Percentiles rank a stretch among this genome's conserved stretches.
Conservation (phyloP, 1,140 invertebrate species). For the Nebria ingens region DNA sequence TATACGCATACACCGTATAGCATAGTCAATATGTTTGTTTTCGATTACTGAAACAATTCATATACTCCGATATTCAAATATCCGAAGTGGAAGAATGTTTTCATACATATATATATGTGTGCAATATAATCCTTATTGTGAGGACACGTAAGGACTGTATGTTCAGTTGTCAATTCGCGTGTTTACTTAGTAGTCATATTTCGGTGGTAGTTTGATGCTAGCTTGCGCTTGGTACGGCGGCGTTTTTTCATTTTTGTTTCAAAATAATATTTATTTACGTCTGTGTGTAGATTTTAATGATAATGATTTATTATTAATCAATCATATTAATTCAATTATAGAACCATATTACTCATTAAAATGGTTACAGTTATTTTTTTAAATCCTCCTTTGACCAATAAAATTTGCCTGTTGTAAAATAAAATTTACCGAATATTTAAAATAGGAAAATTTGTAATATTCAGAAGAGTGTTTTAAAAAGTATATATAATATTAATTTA, state of each 20-base stretch:
- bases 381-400: too few relatives aligned
- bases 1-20: not conserved
- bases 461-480: too few relatives aligned
- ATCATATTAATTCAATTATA: too few relatives aligned
- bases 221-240: conserved; percentile 5
- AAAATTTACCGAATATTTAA: too few relatives aligned
- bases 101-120: not conserved
- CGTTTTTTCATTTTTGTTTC: conserved; percentile 1
- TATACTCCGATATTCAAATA: not conserved
- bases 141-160: not conserved
- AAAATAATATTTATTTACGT: too few relatives aligned
- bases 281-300: too few relatives aligned
- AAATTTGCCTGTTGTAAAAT: too few relatives aligned
- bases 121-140: not conserved
- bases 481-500: too few relatives aligned
- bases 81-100: not conserved
- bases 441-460: too few relatives aligned
- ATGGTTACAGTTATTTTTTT: too few relatives aligned
- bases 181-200: not conserved
- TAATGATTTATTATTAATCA: too few relatives aligned
- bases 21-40: not conserved
- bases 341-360: too few relatives aligned
- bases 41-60: not conserved
- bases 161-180: not conserved
- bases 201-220: conserved; percentile 5